These are phyloP conservation scores for Eupeodes latifasciatus DNA, from an alignment of 2,888 invertebrate species.

Conservation along the genomic window DNA sequence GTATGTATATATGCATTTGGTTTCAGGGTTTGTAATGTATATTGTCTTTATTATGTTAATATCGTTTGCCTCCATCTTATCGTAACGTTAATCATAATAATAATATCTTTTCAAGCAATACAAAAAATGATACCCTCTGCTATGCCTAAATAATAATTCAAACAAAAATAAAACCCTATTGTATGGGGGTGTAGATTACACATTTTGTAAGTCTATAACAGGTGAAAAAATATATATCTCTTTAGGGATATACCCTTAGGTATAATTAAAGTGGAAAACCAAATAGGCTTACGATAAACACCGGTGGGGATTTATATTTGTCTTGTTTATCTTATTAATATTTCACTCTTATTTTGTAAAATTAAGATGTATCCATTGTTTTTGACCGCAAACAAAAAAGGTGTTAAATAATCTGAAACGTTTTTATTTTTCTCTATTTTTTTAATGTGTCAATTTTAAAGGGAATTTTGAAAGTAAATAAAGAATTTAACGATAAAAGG, in stretches of 20 bases:
- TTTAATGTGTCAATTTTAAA: not conserved
- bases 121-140: not conserved
- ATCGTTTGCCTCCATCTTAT: not conserved
- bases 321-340: conserved; percentile 47
- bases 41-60: not conserved
- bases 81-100: conserved; percentile 34
- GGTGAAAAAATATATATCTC: conserved; percentile 13
- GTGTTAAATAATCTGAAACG: not conserved
- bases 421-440: not conserved
- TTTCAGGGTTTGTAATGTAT: not conserved
- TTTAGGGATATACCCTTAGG: no score
- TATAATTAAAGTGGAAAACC: conserved; percentile 59
- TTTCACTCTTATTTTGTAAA: conserved; percentile 7
- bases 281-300: conserved; percentile 48
- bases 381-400: not conserved
- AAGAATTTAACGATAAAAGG: not conserved
- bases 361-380: not conserved
- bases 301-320: conserved; percentile 26
- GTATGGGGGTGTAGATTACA: not conserved
- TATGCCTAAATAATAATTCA: not conserved
- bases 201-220: not conserved
- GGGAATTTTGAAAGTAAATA: not conserved
- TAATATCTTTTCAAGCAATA: conserved; percentile 2
- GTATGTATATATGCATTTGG: no score
- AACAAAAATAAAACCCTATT: not conserved